phyloP scores from a whole-genome alignment of 2,797 vertebrate species.

The Spea hammondii region DNA sequence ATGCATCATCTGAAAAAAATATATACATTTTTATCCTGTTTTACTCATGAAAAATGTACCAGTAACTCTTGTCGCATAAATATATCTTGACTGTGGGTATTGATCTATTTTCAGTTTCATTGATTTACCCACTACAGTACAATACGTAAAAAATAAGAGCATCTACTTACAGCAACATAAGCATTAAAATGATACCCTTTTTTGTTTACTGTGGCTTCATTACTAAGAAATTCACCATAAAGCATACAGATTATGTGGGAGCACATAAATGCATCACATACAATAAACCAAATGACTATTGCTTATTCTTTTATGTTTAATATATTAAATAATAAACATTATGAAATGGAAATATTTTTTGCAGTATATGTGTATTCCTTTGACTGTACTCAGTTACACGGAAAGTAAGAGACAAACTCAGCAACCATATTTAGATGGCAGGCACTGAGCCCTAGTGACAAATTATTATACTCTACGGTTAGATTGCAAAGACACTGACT shows the following conservation, averaged over 20 bases:
- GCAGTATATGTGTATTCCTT: not conserved
- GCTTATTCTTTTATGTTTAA: constrained; percentile 6
- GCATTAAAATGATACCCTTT: constrained; percentile 21
- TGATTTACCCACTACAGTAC: constrained; percentile 9
- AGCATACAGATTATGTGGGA: constrained; percentile 1
- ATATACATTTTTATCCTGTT: not conserved
- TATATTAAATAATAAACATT: constrained; percentile 23
- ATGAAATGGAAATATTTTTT: constrained; percentile 12
- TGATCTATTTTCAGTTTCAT: constrained; percentile 28
- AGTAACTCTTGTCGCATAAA: constrained; percentile 9
- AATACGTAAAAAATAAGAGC: constrained; percentile 20
- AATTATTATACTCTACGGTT: constrained; percentile 44
- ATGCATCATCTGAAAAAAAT: not conserved
- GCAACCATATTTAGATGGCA: constrained; percentile 21
- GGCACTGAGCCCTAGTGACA: constrained; percentile 16
- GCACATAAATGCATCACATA: not conserved
- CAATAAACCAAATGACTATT: constrained; percentile 14
- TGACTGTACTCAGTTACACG: constrained; percentile 10
- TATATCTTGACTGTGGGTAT: not conserved
- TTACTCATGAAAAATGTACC: not conserved
- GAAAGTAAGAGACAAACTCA: constrained; percentile 8
- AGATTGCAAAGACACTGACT: constrained; percentile 32
- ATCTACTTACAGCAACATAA: constrained; percentile 19
- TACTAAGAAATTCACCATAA: constrained; percentile 12
- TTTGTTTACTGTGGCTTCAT: constrained; percentile 23